Percentiles rank a stretch among this genome's conserved stretches.
phyloP scores from a whole-genome alignment of 1,140 invertebrate species.

The Drosophila sulfurigaster region DNA sequence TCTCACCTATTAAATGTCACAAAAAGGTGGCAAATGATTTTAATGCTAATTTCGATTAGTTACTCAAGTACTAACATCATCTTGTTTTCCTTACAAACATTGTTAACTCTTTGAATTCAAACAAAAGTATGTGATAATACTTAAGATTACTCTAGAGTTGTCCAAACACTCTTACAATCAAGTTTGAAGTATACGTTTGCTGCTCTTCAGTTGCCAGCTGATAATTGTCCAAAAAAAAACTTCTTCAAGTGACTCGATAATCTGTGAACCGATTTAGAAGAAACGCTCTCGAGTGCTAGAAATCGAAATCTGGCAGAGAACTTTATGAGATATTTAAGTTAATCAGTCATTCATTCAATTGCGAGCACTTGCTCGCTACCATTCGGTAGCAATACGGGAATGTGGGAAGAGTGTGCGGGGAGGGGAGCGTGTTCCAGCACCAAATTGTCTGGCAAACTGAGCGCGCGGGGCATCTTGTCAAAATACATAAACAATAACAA shows the following conservation, averaged over 20 bases:
- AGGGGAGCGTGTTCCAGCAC: constrained; percentile 36
- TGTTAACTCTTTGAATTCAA: too few relatives aligned
- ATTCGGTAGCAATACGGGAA: not conserved
- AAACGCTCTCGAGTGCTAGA: not conserved
- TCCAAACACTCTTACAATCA: too few relatives aligned
- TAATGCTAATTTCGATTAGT: too few relatives aligned
- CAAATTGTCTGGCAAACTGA: constrained; percentile 75
- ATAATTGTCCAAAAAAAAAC: not conserved
- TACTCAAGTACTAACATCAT: too few relatives aligned
- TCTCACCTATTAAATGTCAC: too few relatives aligned
- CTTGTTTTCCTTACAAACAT: too few relatives aligned
- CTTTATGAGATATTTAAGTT: constrained; percentile 21
- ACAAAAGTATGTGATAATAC: too few relatives aligned
- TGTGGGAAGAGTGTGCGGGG: not conserved
- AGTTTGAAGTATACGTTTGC: not conserved
- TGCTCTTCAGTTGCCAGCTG: not conserved
- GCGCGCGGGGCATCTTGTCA: constrained; percentile 73
- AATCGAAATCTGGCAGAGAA: constrained; percentile 2
- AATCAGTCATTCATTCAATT: constrained; percentile 17
- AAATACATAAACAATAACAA: constrained; percentile 84
- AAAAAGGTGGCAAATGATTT: too few relatives aligned
- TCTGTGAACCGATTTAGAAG: not conserved
- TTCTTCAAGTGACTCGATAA: constrained; percentile 12
- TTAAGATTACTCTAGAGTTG: too few relatives aligned
- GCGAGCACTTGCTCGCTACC: not conserved